These are phyloP conservation scores for Psilopogon haemacephalus DNA, from an alignment of 2,113 vertebrate species.

Conservation along the genomic window DNA sequence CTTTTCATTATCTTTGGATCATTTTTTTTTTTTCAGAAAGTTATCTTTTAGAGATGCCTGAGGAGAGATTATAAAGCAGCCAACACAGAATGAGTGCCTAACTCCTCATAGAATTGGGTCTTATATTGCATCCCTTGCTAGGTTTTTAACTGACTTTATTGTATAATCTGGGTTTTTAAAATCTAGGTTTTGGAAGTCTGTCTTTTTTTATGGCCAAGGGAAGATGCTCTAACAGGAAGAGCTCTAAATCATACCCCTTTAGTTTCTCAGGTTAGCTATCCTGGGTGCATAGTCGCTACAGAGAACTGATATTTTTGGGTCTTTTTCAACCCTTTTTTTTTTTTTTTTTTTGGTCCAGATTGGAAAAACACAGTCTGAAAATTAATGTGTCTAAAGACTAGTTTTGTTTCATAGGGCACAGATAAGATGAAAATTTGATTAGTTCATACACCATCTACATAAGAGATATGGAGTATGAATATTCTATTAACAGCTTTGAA, in stretches of 20 bases:
- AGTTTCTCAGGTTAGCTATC: not conserved
- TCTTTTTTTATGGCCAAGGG: not conserved
- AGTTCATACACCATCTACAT: not conserved
- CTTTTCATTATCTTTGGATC: not conserved
- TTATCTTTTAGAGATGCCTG: not conserved
- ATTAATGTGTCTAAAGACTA: not conserved
- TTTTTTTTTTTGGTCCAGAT: too few relatives aligned
- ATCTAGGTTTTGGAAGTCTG: not conserved
- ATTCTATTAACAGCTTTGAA: not conserved
- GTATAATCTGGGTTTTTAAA: not conserved
- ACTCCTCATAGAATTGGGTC: not conserved
- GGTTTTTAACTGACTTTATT: not conserved
- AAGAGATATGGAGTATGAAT: not conserved
- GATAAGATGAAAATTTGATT: not conserved
- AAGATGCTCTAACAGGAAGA: not conserved
- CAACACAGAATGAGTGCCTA: accelerated
- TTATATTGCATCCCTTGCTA: not conserved
- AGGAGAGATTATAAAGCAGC: not conserved
- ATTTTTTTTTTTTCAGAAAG: not conserved
- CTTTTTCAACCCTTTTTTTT: not conserved
- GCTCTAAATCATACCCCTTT: not conserved
- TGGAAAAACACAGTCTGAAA: not conserved
- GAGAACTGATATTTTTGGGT: not conserved
- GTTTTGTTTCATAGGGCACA: not conserved
- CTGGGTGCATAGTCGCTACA: not conserved